Base-by-base conservation (phyloP, 2,113 vertebrate genomes). In the Saccopteryx bilineata region DNA sequence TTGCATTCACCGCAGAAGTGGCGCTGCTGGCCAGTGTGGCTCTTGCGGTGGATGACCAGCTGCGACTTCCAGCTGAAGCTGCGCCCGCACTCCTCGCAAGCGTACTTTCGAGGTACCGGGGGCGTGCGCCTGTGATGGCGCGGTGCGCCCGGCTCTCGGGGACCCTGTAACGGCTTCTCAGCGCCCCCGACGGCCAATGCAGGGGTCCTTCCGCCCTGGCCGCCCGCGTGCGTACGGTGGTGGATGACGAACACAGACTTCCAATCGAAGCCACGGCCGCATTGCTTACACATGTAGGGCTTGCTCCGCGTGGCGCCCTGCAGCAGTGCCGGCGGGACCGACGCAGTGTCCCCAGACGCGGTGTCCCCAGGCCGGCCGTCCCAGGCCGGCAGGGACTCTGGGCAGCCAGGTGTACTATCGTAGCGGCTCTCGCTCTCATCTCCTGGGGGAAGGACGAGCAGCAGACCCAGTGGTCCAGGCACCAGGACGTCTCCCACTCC, bases 31-130 rank as follows among this genome's bases (percentile, higher is more conserved):
- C 97, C 80, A 0, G 75, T 4, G 0, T 98, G 98, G 31, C 81
- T 79, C 82, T 96, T 97, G 39, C 96, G 95, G 28, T 98, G 98
- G 58, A 97, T 98, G 23, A 97, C 97, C 48, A 98, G 92, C 79
- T 98, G 97, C 0, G 97, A 98, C 85, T 97, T 98, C 96, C 97
- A 98, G 88, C 96, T 97, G 87, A 98, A 98, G 93, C 94, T 93
- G 69, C 82, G 87, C 21, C 97, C 97, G 0, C 98, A 98, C 12
- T 98, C 96, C 26, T 96, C 66, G 1, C 98, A 98, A 0, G 52
- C 1, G 0, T 97, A 98, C 68, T 85, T 72, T 18, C 75, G 89
- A 0, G 96, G 81, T 7, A 90, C 69, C 0, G 50, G 26, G 56
- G 81, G 66, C 0, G 33, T 1, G 5, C 26, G 78, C 24, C 60